These are phyloP conservation scores for Nemapogon koenigi DNA, from an alignment of 2,888 invertebrate species.

Conservation along the genomic window DNA sequence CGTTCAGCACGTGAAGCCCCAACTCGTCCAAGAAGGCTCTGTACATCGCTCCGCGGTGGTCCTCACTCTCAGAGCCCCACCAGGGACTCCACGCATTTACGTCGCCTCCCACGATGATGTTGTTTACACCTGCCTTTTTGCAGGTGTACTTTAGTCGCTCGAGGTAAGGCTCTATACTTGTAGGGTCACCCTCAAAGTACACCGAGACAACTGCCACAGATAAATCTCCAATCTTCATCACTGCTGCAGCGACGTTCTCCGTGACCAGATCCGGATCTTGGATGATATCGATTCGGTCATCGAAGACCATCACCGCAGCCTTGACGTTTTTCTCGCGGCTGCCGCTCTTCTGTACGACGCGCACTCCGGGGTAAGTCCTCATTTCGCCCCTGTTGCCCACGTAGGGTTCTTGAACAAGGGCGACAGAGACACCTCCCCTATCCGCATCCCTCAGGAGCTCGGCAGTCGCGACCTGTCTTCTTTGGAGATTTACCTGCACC, in stretches of 20 bases:
- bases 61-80: conserved; percentile 11
- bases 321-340: too few species aligned
- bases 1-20: conserved; percentile 3
- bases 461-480: conserved; percentile 3
- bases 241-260: too few species aligned
- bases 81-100: conserved; percentile 13
- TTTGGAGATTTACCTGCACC: conserved; percentile 9
- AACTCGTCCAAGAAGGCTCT: too few species aligned
- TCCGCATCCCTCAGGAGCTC: conserved; percentile 6
- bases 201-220: conserved; percentile 11
- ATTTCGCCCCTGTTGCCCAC: neutral
- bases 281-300: too few species aligned
- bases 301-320: too few species aligned
- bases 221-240: too few species aligned
- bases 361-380: conserved; percentile 1
- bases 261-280: too few species aligned
- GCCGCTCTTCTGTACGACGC: too few species aligned
- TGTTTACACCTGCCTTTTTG: neutral
- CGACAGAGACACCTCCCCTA: neutral
- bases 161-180: conserved; percentile 10
- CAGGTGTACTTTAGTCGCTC: neutral
- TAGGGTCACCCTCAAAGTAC: conserved; percentile 11
- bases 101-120: conserved; percentile 13
- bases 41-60: too few species aligned
- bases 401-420: conserved; percentile 6